A percentile compares a stretch with the other conserved stretches of the same genome.
These are phyloP conservation scores for Cheilinus undulatus DNA, from an alignment of 2,113 vertebrate species.

Conservation along the genomic window DNA sequence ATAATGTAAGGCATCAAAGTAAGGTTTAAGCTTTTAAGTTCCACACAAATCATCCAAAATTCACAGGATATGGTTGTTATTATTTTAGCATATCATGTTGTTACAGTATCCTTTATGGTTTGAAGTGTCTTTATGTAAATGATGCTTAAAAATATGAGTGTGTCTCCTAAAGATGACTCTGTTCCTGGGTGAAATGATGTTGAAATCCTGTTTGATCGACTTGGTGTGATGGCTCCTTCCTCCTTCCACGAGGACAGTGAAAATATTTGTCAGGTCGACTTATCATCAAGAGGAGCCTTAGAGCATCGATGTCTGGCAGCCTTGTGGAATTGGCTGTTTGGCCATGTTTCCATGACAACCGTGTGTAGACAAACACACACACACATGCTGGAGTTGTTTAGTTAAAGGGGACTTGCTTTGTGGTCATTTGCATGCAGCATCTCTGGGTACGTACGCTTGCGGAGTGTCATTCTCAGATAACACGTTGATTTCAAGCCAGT, in stretches of 20 bases:
- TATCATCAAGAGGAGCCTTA: slow-evolving; percentile 57
- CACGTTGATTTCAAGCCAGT: slow-evolving; percentile 10
- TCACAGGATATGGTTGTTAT: no score
- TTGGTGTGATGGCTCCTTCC: slow-evolving; percentile 41
- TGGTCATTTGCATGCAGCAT: slow-evolving; percentile 24
- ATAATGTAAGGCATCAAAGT: no score
- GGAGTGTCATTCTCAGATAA: slow-evolving; percentile 3
- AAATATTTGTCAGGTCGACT: slow-evolving; percentile 53
- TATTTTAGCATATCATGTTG: neutral
- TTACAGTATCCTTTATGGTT: neutral
- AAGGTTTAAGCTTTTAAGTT: neutral
- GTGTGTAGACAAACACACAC: neutral
- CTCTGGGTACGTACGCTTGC: neutral
- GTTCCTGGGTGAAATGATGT: slow-evolving; percentile 32
- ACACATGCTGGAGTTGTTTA: neutral
- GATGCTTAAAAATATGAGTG: slow-evolving; percentile 10
- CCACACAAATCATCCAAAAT: no score
- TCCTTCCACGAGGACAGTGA: slow-evolving; percentile 31
- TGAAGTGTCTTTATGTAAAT: slow-evolving; percentile 28
- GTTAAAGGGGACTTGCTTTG: slow-evolving; percentile 7
- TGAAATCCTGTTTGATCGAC: slow-evolving; percentile 41
- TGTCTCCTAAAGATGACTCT: neutral
- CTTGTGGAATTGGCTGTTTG: slow-evolving; percentile 24
- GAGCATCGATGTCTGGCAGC: slow-evolving; percentile 29
- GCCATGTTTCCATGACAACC: slow-evolving; percentile 36